Conservation (phyloP, 2,888 invertebrate species). For the Xestoiulus laeticollis region DNA sequence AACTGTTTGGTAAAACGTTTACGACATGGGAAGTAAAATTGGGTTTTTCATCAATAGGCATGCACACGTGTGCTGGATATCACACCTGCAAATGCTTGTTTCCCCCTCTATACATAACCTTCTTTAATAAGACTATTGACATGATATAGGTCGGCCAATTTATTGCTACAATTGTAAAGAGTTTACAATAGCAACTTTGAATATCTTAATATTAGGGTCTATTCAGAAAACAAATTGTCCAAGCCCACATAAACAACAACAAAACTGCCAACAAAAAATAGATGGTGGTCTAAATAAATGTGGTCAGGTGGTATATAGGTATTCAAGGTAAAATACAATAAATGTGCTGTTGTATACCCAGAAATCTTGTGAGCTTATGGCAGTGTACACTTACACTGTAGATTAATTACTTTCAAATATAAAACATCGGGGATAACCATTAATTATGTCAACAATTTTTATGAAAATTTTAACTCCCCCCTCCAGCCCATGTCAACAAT, state of each 20-base stretch:
- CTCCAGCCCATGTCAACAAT: too few relatives aligned
- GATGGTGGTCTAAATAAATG: not conserved
- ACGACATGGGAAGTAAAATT: not conserved
- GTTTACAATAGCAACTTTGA: not conserved
- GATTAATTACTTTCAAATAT: too few relatives aligned
- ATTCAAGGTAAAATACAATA: not conserved
- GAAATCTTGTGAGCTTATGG: too few relatives aligned
- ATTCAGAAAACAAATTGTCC: not conserved
- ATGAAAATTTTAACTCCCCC: too few relatives aligned
- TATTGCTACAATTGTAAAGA: not conserved
- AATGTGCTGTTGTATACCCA: too few relatives aligned
- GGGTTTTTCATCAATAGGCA: not conserved
- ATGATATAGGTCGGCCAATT: conserved; percentile 6
- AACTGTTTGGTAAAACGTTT: not conserved
- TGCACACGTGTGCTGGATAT: not conserved
- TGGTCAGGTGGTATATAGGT: not conserved
- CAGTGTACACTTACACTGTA: too few relatives aligned
- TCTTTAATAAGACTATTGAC: not conserved
- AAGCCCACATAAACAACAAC: not conserved
- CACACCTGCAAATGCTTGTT: conserved; percentile 8
- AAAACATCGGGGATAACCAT: too few relatives aligned
- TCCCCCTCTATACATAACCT: not conserved
- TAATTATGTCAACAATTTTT: too few relatives aligned
- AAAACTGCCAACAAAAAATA: not conserved
- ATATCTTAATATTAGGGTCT: not conserved